These are phyloP conservation scores for Percopsis transmontana DNA, from an alignment of 2,113 vertebrate species.

Conservation along the genomic window DNA sequence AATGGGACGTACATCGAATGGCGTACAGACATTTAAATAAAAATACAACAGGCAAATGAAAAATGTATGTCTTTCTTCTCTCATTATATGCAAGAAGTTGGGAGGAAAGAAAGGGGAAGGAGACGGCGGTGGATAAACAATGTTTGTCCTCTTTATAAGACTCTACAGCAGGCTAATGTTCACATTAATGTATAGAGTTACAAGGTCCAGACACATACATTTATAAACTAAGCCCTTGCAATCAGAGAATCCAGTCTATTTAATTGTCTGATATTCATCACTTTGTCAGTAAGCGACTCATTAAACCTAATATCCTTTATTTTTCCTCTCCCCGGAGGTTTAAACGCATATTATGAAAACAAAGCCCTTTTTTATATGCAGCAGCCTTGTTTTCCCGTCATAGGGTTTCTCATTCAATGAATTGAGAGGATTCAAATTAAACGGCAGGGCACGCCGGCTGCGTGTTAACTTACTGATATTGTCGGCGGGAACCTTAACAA, in stretches of 20 bases:
- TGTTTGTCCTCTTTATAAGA: constrained; percentile 35
- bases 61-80: neutral
- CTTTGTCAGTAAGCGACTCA: constrained; percentile 73
- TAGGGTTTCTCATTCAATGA: constrained; percentile 31
- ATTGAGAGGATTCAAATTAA: constrained; percentile 53
- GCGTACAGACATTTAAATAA: constrained; percentile 33
- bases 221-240: constrained; percentile 59
- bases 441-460: constrained; percentile 18
- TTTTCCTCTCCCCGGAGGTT: constrained; percentile 56
- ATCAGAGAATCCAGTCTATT: constrained; percentile 66
- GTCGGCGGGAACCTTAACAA: constrained; percentile 96
- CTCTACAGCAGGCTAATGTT: constrained; percentile 55
- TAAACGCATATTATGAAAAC: constrained; percentile 71
- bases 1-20: constrained; percentile 7
- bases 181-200: constrained; percentile 72
- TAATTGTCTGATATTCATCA: constrained; percentile 72
- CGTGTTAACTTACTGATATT: constrained; percentile 90
- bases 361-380: constrained; percentile 53
- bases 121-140: constrained; percentile 55
- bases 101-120: constrained; percentile 37
- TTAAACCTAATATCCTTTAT: constrained; percentile 70
- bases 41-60: constrained; percentile 14
- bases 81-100: constrained; percentile 20
- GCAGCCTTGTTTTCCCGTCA: constrained; percentile 52
- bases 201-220: constrained; percentile 48